Base-by-base conservation (phyloP, 2,797 vertebrate genomes). In the Eleutherodactylus coqui region DNA sequence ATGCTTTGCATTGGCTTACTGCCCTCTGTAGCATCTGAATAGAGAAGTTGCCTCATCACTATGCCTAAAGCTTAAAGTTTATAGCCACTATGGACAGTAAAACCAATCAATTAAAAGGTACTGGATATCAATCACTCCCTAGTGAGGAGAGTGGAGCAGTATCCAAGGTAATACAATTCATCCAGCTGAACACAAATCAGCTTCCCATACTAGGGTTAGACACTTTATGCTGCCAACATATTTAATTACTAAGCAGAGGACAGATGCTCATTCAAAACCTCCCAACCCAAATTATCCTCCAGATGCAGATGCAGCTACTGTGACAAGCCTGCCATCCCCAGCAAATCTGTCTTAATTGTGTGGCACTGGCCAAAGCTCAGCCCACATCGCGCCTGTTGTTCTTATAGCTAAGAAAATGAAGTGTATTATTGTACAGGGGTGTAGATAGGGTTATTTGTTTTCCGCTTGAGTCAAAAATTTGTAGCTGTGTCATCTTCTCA, bases 111-210 rank as follows among this genome's bases (percentile, higher is more conserved):
- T 85, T 32, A 85, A 34, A 55, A 55, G 34, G 38, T 83, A 43
- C 45, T 55, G n/a, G 34, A 75, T 64, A 34, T 76, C 55, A 76
- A 62, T 76, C 58, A 84, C n/a, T 64, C 41, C 55, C 53, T 16
- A 29, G 72, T 67, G 41, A 62, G 75, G 73, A 62, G 38, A 55
- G 21, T 55, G 41, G 5, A 10, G 60, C 41, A 81, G 43, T 47
- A 69, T 51, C 11, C 19, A 64, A 1, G 21, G 21, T 24, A 75
- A 60, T 62, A 55, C 53, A 75, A 13, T 45, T 60, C 27, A 75
- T 73, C 24, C 24, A 83, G 24, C 45, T 58, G 14, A 32, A 83
- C 51, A 75, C 51, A 83, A 73, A 75, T 73, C 81, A 83, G 34
- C 38, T 58, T 53, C 27, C 47, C 51, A 60, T n/a, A 83, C 27